Evolutionary conservation across 2,888 invertebrate genomes (phyloP).

Genomic region (Anthoptus insignis): DNA sequence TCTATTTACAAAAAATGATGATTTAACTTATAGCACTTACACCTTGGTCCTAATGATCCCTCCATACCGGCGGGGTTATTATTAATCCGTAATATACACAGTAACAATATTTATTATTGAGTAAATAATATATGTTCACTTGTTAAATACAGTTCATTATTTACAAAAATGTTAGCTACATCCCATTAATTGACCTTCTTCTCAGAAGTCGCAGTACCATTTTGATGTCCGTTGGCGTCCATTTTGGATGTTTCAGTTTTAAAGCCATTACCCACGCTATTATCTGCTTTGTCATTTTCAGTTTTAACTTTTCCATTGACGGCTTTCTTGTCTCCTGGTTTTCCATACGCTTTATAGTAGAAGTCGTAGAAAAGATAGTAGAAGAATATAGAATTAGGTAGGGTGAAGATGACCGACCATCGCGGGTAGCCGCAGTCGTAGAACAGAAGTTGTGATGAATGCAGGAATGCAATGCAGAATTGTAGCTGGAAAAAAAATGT

Average conservation of each 20-base stretch:
- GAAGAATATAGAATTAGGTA: constrained; percentile 97
- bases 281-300: constrained; percentile 50
- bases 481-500: constrained; percentile 90
- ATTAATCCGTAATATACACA: constrained; percentile 4
- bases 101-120: background rate
- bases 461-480: constrained; percentile 95
- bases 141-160: constrained; percentile 28
- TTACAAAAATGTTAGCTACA: constrained; percentile 42
- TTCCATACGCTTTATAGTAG: constrained; percentile 93
- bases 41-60: background rate
- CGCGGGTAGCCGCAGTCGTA: constrained; percentile 96
- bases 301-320: constrained; percentile 45
- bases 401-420: constrained; percentile 93
- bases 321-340: constrained; percentile 61
- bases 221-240: constrained; percentile 34
- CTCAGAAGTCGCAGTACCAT: constrained; percentile 6
- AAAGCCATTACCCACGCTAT: constrained; percentile 48
- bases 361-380: constrained; percentile 97
- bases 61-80: background rate
- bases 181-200: constrained; percentile 47
- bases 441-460: constrained; percentile 94
- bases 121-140: background rate
- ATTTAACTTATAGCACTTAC: background rate
- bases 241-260: constrained; percentile 4
- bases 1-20: too few relatives aligned